These are phyloP conservation scores for Penaeus chinensis DNA, from an alignment of 1,140 invertebrate genomes.

Conservation along the genomic window DNA sequence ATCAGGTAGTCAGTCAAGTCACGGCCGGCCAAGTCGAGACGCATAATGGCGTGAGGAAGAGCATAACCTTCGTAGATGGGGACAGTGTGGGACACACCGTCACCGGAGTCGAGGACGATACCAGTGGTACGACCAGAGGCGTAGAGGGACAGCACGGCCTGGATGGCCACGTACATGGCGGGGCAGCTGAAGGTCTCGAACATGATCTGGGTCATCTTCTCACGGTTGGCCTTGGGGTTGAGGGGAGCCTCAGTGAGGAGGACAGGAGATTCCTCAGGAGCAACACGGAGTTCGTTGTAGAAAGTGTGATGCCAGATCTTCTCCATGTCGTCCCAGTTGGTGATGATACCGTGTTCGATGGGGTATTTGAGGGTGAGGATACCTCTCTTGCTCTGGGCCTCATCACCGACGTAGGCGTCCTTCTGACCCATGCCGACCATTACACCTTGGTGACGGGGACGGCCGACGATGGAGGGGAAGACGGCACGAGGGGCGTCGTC, in stretches of 20 bases:
- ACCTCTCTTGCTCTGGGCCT: conserved; percentile 71
- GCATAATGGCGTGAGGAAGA: conserved; percentile 86
- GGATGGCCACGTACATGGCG: conserved; percentile 92
- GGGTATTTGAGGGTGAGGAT: conserved; percentile 68
- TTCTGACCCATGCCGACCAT: conserved; percentile 99
- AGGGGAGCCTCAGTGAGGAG: conserved; percentile 88
- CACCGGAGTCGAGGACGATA: conserved; percentile 91
- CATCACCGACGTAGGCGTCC: conserved; percentile 85
- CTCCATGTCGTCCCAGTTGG: conserved; percentile 80
- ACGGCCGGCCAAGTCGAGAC: conserved; percentile 88
- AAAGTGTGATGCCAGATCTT: conserved; percentile 97
- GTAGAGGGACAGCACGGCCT: conserved; percentile 90
- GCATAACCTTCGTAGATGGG: conserved; percentile 94
- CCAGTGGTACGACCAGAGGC: conserved; percentile 94
- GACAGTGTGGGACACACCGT: conserved; percentile 94
- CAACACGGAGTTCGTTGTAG: conserved; percentile 94
- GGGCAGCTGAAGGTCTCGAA: conserved; percentile 94
- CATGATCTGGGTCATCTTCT: conserved; percentile 93
- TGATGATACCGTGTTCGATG: conserved; percentile 64
- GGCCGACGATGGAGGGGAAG: conserved; percentile 67
- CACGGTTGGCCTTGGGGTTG: conserved; percentile 88
- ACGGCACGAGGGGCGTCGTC: conserved; percentile 18
- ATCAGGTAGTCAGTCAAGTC: conserved; percentile 91
- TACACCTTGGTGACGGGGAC: conserved; percentile 87
- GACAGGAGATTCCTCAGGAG: conserved; percentile 92